Conservation (phyloP, 2,797 vertebrate genomes). For the Telmatherina bonti region DNA sequence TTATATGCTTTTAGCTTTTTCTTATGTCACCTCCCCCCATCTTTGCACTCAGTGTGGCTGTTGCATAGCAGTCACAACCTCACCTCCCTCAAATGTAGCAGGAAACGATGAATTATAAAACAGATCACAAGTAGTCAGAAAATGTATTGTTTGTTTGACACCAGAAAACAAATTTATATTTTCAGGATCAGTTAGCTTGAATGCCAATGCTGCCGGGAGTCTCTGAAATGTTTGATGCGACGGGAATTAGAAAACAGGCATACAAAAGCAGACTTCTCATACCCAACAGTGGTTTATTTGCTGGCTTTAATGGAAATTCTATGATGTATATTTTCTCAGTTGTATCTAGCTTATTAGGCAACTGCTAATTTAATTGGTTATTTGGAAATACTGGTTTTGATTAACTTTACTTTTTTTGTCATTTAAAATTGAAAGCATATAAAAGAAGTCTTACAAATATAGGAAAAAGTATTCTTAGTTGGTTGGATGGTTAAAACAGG, state of each 20-base stretch:
- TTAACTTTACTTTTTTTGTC: background rate
- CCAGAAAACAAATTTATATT: constrained; percentile 17
- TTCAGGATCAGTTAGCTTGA: constrained; percentile 10
- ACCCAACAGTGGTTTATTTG: background rate
- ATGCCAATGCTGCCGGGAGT: constrained; percentile 3
- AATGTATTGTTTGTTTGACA: constrained; percentile 7
- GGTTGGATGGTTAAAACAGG: background rate
- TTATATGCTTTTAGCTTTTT: constrained; percentile 48
- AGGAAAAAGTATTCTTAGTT: background rate
- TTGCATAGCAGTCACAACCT: background rate
- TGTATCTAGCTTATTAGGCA: background rate
- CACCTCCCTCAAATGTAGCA: background rate
- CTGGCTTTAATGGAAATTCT: background rate
- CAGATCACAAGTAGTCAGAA: constrained; percentile 5
- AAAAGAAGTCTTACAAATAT: background rate
- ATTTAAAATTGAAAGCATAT: too few relatives aligned
- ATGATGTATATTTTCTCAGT: background rate
- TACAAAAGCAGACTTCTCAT: background rate
- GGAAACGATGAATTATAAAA: constrained; percentile 9
- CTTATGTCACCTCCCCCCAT: constrained; percentile 9
- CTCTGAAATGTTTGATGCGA: constrained; percentile 1
- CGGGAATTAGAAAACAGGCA: background rate
- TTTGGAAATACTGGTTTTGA: background rate
- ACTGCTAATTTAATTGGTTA: background rate
- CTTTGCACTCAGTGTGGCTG: background rate